phyloP scores from a whole-genome alignment of 2,888 invertebrate genomes.

The Diogma glabrata region DNA sequence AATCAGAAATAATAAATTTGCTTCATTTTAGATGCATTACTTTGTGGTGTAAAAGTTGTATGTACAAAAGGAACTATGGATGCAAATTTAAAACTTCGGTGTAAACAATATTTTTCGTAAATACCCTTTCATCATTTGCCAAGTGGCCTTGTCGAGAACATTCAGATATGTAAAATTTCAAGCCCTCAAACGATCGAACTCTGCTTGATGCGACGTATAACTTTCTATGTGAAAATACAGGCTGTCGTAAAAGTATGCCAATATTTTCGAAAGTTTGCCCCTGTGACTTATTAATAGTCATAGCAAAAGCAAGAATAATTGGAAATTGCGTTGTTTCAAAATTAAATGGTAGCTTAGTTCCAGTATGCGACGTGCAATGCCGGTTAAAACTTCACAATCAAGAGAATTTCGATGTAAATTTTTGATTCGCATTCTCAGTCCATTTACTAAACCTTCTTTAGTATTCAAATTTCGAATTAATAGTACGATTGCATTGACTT shows the following conservation, averaged over 20 bases:
- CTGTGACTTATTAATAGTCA: too few species aligned
- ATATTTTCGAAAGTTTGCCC: too few species aligned
- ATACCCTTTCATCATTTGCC: slow-evolving; percentile 1
- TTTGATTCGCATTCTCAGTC: slow-evolving; percentile 10
- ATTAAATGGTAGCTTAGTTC: too few species aligned
- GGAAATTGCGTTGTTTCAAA: too few species aligned
- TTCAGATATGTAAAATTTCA: slow-evolving; percentile 12
- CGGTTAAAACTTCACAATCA: slow-evolving; percentile 13
- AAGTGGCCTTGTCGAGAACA: slow-evolving; percentile 12
- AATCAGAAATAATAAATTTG: too few species aligned
- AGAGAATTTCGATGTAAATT: slow-evolving; percentile 13
- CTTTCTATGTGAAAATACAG: slow-evolving; percentile 1
- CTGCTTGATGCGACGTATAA: slow-evolving; percentile 14
- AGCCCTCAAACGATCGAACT: slow-evolving; percentile 14
- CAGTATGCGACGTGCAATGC: not conserved
- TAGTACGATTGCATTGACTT: too few species aligned
- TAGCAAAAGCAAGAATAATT: too few species aligned
- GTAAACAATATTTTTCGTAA: slow-evolving; percentile 15
- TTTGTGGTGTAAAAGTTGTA: too few species aligned
- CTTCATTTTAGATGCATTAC: too few species aligned
- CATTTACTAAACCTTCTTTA: slow-evolving; percentile 9
- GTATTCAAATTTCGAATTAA: slow-evolving; percentile 3
- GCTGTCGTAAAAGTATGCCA: too few species aligned
- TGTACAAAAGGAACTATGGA: too few species aligned
- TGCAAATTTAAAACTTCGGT: too few species aligned